Percentiles rank a stretch among this genome's conserved stretches.
Evolutionary conservation across 2,797 vertebrate genomes (phyloP).

Genomic region (Sebastolobus alascanus): DNA sequence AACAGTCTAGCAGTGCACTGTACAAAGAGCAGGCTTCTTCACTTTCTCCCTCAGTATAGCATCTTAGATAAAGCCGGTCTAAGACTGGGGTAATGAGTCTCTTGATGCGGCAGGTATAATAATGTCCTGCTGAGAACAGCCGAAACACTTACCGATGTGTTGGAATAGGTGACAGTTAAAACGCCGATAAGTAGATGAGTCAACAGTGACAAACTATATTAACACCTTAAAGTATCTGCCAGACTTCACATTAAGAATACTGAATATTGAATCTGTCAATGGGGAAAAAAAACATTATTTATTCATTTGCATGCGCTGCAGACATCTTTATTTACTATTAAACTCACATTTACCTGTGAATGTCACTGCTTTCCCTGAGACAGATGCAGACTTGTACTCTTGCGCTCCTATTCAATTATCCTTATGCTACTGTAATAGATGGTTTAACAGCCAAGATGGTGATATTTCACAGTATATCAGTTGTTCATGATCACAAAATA

Average conservation of each 20-base stretch:
- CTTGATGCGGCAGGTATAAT: slow-evolving; percentile 9
- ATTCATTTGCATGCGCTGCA: neutral
- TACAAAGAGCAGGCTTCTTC: slow-evolving; percentile 26
- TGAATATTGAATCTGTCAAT: neutral
- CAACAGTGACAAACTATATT: neutral
- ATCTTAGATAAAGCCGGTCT: neutral
- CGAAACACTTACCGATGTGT: neutral
- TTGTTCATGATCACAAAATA: slow-evolving; percentile 17
- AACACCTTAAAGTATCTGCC: neutral
- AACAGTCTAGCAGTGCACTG: slow-evolving; percentile 20
- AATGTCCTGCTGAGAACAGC: slow-evolving; percentile 26
- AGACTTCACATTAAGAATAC: neutral
- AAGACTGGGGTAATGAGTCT: slow-evolving; percentile 27
- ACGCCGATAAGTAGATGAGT: neutral
- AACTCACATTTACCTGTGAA: neutral
- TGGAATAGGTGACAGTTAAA: slow-evolving; percentile 11
- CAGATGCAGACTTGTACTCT: neutral
- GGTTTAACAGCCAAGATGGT: slow-evolving; percentile 18
- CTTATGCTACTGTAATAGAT: neutral
- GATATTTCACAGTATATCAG: slow-evolving; percentile 17
- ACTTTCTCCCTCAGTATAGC: neutral
- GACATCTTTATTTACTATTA: neutral
- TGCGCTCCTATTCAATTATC: neutral
- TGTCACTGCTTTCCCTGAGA: slow-evolving; percentile 13
- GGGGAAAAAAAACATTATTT: neutral